Percentiles rank a stretch among this genome's conserved stretches.
Evolutionary conservation across 2,888 invertebrate genomes (phyloP).

Genomic region (Galeopsomyia nigrocyanea): DNA sequence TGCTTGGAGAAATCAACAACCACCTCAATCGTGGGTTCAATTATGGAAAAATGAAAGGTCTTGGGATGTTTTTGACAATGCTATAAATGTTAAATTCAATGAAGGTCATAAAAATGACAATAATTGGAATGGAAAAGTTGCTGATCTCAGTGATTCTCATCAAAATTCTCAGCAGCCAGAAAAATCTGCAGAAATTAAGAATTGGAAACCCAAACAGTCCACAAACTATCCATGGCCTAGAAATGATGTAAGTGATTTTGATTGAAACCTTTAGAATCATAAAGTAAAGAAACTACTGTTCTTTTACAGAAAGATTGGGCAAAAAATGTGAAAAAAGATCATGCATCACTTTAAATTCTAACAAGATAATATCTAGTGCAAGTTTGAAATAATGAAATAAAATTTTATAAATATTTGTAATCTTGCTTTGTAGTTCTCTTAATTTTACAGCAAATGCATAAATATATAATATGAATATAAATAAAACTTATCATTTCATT

Average conservation of each 20-base stretch:
- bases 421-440: conserved; percentile 9
- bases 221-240: conserved; percentile 19
- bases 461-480: not conserved
- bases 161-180: not conserved
- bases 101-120: not conserved
- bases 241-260: conserved; percentile 26
- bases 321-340: conserved; percentile 20
- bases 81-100: conserved; percentile 6
- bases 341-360: conserved; percentile 13
- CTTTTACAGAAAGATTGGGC: conserved; percentile 32
- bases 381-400: conserved; percentile 5
- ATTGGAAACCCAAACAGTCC: conserved; percentile 11
- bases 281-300: not conserved
- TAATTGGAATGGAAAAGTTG: not conserved
- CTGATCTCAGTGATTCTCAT: conserved; percentile 6
- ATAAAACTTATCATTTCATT: conserved; percentile 4
- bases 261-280: not conserved
- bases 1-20: conserved; percentile 25
- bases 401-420: not conserved
- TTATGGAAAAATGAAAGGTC: conserved; percentile 30
- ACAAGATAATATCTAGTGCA: not conserved
- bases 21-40: conserved; percentile 20
- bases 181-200: conserved; percentile 1
- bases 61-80: conserved; percentile 12
- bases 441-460: conserved; percentile 14